Conservation (phyloP, 2,113 vertebrate genomes). For the Corvus cornix region DNA sequence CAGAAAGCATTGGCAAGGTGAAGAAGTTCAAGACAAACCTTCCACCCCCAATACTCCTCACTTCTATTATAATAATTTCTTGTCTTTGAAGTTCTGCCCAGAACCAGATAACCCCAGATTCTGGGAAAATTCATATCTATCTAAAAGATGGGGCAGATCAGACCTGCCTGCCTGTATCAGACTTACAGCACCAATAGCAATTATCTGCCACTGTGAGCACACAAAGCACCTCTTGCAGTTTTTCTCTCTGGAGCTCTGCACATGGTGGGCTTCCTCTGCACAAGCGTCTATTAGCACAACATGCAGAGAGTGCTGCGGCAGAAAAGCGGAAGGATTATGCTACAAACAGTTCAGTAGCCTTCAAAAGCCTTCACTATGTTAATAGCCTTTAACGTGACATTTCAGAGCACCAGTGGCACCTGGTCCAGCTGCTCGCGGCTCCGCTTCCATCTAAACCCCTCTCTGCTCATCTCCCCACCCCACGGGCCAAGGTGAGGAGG, state of each 20-base stretch:
- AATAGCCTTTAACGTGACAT: conserved; percentile 42
- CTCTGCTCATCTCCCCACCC: not conserved
- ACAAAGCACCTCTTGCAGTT: not conserved
- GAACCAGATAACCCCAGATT: not conserved
- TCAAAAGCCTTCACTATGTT: conserved; percentile 49
- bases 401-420: conserved; percentile 33
- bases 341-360: conserved; percentile 24
- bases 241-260: not conserved
- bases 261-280: not conserved
- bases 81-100: not conserved
- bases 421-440: conserved; percentile 20
- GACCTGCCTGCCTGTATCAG: not conserved
- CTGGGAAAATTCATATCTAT: not conserved
- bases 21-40: not conserved
- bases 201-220: not conserved
- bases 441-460: not conserved
- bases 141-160: not conserved
- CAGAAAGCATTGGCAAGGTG: not conserved
- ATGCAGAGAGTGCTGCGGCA: not conserved
- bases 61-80: not conserved
- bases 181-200: not conserved
- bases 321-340: conserved; percentile 34
- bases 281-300: not conserved
- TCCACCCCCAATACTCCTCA: rapidly evolving
- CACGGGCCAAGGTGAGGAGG: conserved; percentile 28